Evolutionary conservation across 2,888 invertebrate genomes (phyloP), one percentile per base, ranked within the genome.

Genomic region (Caenorhabditis sulstoni): DNA sequence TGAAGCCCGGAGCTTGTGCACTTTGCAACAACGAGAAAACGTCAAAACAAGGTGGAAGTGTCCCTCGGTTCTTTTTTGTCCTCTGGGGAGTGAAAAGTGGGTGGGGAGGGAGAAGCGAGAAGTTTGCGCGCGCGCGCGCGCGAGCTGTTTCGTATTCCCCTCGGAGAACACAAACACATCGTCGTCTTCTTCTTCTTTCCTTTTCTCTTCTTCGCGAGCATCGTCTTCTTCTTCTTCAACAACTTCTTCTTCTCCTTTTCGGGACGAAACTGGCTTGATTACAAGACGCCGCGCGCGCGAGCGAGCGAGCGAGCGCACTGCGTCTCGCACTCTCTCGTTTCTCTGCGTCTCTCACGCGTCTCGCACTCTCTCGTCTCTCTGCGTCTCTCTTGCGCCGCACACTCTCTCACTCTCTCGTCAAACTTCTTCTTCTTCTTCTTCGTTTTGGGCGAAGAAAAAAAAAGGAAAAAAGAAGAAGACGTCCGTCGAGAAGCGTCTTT

Each of bases 201-300:
- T 7, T 29, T 29, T n/a, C n/a, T n/a, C n/a, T 11, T 41, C 41
- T 3, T 41, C 7, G 41, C 14, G 41, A 41, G 41, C 41, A 41
- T 3, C 41, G 3, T 66, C 53, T 66, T 58, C 35, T 59, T 66
- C 67, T 77, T 64, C 65, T 45, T 61, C 58, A 61, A 53, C 53
- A 61, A 59, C 70, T 64, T 64, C 64, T 47, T 49, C 64, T 44
- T 52, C 45, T 53, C 50, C 55, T 66, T 29, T 64, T 50, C 58
- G n/a, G 23, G 14, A 47, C 71, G 71, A 71, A 71, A 68, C 76
- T 77, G 70, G 70, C 68, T 77, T 77, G 76, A 77, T 77, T 77
- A 77, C 76, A 77, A 64, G 45, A 41, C 70, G 20, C 75, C 44
- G 37, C 45, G 18, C 29, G 29, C 49, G 37, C 45, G 18, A 18